A percentile compares a stretch with the other conserved stretches of the same genome.
phyloP scores from a whole-genome alignment of 2,113 vertebrate genomes.

The Oreotrochilus melanogaster region DNA sequence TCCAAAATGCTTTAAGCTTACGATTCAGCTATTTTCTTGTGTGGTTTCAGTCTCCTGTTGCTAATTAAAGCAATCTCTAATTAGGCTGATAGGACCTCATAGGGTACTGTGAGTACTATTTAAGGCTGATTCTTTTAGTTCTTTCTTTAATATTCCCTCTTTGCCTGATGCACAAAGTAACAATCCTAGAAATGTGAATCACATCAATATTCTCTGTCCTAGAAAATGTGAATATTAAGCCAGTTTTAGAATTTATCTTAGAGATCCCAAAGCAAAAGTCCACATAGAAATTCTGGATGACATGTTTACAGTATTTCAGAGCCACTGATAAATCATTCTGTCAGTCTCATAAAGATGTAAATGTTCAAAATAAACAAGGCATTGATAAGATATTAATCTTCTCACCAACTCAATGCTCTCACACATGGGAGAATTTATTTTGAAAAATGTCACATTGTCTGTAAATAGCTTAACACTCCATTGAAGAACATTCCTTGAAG shows the following conservation, averaged over 20 bases:
- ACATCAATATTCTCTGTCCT: background rate
- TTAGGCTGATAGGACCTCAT: background rate
- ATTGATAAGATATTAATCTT: background rate
- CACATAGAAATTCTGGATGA: background rate
- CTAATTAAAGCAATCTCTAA: slow-evolving; percentile 2
- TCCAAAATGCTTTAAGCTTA: slow-evolving; percentile 7
- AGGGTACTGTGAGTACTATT: background rate
- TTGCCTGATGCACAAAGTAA: background rate
- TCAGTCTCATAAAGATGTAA: background rate
- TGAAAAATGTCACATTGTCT: background rate
- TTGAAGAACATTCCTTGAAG: background rate
- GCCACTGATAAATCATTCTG: background rate
- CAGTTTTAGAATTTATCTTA: background rate
- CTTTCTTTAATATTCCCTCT: background rate
- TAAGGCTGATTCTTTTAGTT: background rate
- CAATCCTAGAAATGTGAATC: background rate
- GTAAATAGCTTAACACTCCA: background rate
- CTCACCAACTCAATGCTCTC: background rate
- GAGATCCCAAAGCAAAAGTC: background rate
- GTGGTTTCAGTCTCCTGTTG: slow-evolving; percentile 20
- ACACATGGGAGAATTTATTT: background rate
- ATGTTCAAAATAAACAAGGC: background rate
- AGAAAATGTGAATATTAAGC: background rate
- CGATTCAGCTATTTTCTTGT: slow-evolving; percentile 5
- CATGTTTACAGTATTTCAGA: slow-evolving; percentile 7